phyloP scores from a whole-genome alignment of 1,140 invertebrate species.

The Halictus rubicundus region DNA sequence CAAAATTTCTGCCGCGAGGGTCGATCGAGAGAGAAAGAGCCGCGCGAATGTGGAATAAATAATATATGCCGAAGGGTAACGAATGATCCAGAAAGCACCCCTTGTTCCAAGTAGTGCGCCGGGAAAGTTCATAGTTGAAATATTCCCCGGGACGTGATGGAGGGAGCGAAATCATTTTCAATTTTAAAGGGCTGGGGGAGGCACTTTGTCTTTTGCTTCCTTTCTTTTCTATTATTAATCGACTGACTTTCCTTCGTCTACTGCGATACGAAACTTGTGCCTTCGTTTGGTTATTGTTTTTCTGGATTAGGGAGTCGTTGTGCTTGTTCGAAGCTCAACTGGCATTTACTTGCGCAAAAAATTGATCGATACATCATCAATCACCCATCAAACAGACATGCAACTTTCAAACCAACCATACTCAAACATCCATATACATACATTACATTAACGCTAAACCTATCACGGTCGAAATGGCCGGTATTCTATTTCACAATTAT shows the following conservation, averaged over 20 bases:
- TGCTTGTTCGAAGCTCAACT: no score
- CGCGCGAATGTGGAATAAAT: conserved; percentile 61
- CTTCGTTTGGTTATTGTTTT: neutral
- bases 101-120: conserved; percentile 47
- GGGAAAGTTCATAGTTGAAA: neutral
- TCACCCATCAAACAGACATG: no score
- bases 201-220: neutral
- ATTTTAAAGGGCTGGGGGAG: neutral
- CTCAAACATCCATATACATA: no score
- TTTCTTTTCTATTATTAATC: neutral
- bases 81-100: conserved; percentile 60
- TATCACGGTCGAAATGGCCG: no score
- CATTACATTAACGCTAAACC: no score
- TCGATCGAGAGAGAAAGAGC: conserved; percentile 32
- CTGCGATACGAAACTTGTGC: neutral
- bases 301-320: neutral
- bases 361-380: no score
- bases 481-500: no score
- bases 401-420: no score
- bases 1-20: conserved; percentile 52
- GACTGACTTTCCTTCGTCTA: neutral
- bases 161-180: neutral
- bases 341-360: no score
- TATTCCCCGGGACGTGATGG: neutral
- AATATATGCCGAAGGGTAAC: conserved; percentile 64